These are phyloP conservation scores for Sebastiscus tertius DNA, from an alignment of 2,797 vertebrate genomes.

Conservation along the genomic window DNA sequence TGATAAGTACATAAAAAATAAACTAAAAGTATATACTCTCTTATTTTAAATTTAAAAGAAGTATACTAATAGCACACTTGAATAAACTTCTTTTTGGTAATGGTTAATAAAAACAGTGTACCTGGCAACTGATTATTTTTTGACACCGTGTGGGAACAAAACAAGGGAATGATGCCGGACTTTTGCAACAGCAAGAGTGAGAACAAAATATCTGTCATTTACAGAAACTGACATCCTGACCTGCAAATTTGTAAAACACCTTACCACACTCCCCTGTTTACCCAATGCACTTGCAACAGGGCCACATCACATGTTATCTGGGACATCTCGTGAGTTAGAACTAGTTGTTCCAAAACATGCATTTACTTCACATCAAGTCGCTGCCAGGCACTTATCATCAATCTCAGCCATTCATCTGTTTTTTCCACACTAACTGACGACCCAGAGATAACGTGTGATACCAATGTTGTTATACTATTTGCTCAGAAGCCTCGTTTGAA, in stretches of 20 bases:
- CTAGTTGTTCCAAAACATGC: not conserved
- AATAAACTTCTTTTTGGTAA: too few relatives aligned
- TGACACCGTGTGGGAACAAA: not conserved
- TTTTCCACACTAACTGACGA: too few relatives aligned
- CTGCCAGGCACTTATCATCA: too few relatives aligned
- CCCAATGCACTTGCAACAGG: not conserved
- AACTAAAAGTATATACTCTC: too few relatives aligned
- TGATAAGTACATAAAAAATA: too few relatives aligned
- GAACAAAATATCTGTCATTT: conserved; percentile 29
- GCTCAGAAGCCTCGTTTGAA: too few relatives aligned
- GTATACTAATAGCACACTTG: too few relatives aligned
- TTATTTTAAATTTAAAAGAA: too few relatives aligned
- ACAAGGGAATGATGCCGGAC: not conserved
- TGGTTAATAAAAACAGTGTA: not conserved
- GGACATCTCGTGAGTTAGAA: not conserved
- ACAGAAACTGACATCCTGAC: conserved; percentile 43
- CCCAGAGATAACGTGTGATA: too few relatives aligned
- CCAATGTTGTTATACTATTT: too few relatives aligned
- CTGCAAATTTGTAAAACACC: conserved; percentile 24
- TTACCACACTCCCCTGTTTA: conserved; percentile 14
- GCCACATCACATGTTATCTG: not conserved
- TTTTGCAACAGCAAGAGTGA: conserved; percentile 29
- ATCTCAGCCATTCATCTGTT: too few relatives aligned
- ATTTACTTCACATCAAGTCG: not conserved
- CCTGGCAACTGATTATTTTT: not conserved